Conservation (phyloP, 1,140 invertebrate species). For the Drosophila tsacasi region DNA sequence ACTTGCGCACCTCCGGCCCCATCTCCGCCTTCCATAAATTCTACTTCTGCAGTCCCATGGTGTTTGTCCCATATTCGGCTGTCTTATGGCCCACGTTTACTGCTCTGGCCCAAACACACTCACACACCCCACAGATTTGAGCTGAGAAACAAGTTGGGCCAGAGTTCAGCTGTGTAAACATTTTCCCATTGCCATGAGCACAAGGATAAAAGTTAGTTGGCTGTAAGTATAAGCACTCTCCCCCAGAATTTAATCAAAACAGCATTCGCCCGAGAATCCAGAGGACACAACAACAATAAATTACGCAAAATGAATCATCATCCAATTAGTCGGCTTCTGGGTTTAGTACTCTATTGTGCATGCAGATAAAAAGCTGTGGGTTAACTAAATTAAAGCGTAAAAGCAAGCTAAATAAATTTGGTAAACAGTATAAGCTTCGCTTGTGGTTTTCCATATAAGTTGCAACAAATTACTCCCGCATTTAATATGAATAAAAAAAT, state of each 20-base stretch:
- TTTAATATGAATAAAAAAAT: background rate
- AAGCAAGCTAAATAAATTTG: background rate
- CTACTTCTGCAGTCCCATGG: conserved; percentile 28
- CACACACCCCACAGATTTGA: conserved; percentile 5
- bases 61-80: conserved; percentile 27
- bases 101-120: conserved; percentile 12
- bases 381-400: conserved; percentile 18
- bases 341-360: background rate
- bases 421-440: background rate
- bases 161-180: conserved; percentile 35
- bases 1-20: conserved; percentile 24
- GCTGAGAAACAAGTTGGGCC: conserved; percentile 17
- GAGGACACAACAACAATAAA: conserved; percentile 22
- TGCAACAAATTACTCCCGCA: background rate
- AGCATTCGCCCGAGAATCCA: background rate
- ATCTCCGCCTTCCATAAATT: conserved; percentile 21
- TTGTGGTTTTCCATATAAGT: too few relatives aligned
- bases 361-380: background rate
- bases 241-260: conserved; percentile 32
- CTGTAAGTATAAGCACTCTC: conserved; percentile 6
- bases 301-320: conserved; percentile 41
- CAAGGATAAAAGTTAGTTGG: conserved; percentile 25
- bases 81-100: conserved; percentile 30
- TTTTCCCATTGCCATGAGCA: conserved; percentile 25
- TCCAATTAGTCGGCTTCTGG: conserved; percentile 23